Evolutionary conservation across 2,797 vertebrate species (phyloP).

Genomic region (Falco biarmicus): DNA sequence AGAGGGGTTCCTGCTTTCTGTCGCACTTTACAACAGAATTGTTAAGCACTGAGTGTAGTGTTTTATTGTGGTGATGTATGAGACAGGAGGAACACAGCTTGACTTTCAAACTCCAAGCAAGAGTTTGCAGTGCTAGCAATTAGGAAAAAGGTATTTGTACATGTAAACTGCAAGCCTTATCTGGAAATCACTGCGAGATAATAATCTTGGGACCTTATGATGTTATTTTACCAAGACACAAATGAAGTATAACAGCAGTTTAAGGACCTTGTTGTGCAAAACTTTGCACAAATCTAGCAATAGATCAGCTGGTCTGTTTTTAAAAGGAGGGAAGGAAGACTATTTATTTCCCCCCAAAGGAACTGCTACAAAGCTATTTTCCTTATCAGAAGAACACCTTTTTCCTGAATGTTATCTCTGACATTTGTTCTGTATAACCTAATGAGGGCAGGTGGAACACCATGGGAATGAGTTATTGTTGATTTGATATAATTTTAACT

Average conservation of each 20-base stretch:
- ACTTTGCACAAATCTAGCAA: conserved; percentile 46
- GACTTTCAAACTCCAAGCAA: conserved; percentile 24
- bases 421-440: conserved; percentile 58
- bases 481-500: conserved; percentile 55
- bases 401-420: conserved; percentile 67
- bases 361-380: conserved; percentile 56
- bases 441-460: conserved; percentile 58
- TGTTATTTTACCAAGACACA: background rate
- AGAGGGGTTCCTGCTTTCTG: background rate
- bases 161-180: background rate
- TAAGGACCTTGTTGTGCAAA: conserved; percentile 3
- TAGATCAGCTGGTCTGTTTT: conserved; percentile 52
- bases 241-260: background rate
- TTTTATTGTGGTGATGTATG: background rate
- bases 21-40: background rate
- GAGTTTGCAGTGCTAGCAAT: background rate
- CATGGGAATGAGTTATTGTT: conserved; percentile 57
- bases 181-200: conserved; percentile 37
- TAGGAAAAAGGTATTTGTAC: background rate
- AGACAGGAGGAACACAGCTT: conserved; percentile 1
- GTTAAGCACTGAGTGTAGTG: background rate
- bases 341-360: conserved; percentile 55
- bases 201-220: conserved; percentile 16
- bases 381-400: conserved; percentile 70
- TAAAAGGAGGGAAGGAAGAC: conserved; percentile 63